Base-by-base conservation (phyloP, 2,888 invertebrate species). In the Archaeoteleia sp. region DNA sequence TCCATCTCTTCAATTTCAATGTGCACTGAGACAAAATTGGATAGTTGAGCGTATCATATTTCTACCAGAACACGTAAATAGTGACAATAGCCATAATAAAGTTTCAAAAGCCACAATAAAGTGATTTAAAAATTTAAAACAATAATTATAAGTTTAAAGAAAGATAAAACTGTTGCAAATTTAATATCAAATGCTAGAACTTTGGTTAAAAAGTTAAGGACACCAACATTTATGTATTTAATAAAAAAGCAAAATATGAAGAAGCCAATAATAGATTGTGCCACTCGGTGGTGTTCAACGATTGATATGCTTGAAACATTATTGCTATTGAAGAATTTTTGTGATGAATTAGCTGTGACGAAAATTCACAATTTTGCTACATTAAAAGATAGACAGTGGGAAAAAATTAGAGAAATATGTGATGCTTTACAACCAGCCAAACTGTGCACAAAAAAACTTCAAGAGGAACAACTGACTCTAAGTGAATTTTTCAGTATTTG, bases 401-500 rank as follows among this genome's bases (percentile, higher is more conserved):
- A 7, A 20, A 48, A 35, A 35, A 8, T 48, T 23, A 1, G 10
- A 8, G 34, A 34, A 13, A 34, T 48, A 3, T 35, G 23, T 8
- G 1, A 1, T 1, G 4, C 35, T n/a, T 35, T 48, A 10, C 9
- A 48, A 12, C 48, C 48, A 1, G 3, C 20, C 8, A 5, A 9
- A 20, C 1, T 48, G 5, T 48, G 12, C 5, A 35, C 32, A 13
- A 48, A 6, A 23, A 48, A 23, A n/a, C 13, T 48, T 1, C 48
- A 48, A 13, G 5, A 4, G 3, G 48, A 48, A n/a, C 48, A 48
- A 9, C 13, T 48, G 8, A 34, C 48, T 4, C 10, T 48, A 8
- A 48, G 48, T 13, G 48, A 48, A 2, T 48, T 48, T 34, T 48
- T 13, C 8, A 17, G 34, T 3, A 13, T 34, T 2, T 48, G 48